A percentile compares a stretch with the other conserved stretches of the same genome.
These are phyloP conservation scores for Lithobates sylvaticus DNA, from an alignment of 2,797 vertebrate genomes.

Conservation along the genomic window DNA sequence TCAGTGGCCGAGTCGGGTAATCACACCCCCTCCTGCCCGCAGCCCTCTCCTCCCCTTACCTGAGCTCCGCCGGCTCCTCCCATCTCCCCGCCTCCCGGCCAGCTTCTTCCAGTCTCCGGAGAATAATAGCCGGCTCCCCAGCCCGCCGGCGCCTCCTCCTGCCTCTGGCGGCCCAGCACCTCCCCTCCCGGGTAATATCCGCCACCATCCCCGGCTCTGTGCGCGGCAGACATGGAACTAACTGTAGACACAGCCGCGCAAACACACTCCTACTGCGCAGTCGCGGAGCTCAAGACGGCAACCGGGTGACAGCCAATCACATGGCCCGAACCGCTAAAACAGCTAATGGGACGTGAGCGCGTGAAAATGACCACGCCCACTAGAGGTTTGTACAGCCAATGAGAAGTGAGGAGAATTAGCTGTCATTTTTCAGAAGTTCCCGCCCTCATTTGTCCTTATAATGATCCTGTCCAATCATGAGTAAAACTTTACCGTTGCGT, in stretches of 20 bases:
- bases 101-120: conserved; percentile 20
- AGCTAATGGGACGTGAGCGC: not conserved
- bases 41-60: not conserved
- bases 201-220: conserved; percentile 32
- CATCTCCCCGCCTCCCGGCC: conserved; percentile 40
- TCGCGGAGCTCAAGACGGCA: not conserved
- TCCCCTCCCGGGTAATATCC: conserved; percentile 39
- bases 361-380: not conserved
- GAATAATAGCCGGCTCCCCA: conserved; percentile 22
- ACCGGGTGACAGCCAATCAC: conserved; percentile 24
- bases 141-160: not conserved
- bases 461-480: conserved; percentile 28
- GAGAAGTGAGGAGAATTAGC: not conserved
- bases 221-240: conserved; percentile 40
- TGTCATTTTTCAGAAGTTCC: not conserved
- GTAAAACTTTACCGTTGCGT: not conserved
- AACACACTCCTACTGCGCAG: not conserved
- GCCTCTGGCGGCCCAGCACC: conserved; percentile 14
- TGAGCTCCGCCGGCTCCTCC: not conserved
- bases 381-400: conserved; percentile 9
- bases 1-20: too few species aligned
- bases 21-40: not conserved
- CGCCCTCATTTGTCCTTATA: conserved; percentile 26
- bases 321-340: rapidly evolving
- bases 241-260: not conserved